Percentiles rank a stretch among this genome's conserved stretches.
phyloP scores from a whole-genome alignment of 2,797 vertebrate genomes.

The Syndactyla subalaris region DNA sequence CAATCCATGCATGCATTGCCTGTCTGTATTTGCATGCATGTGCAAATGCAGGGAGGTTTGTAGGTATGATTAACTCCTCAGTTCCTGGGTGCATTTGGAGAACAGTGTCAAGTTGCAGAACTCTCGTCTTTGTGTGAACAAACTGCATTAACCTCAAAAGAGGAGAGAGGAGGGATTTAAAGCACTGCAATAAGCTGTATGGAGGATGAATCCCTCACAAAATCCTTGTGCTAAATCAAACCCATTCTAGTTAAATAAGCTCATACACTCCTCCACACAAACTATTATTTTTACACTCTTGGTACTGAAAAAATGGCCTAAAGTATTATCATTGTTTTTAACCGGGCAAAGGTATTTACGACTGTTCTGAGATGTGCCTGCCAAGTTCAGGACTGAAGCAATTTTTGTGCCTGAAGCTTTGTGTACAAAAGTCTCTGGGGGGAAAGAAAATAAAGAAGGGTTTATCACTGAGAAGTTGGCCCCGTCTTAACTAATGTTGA shows the following conservation, averaged over 20 bases:
- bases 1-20: background rate
- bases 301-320: background rate
- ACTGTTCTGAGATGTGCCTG: background rate
- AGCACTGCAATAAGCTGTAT: background rate
- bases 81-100: background rate
- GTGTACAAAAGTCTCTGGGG: background rate
- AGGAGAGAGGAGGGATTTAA: conserved; percentile 4
- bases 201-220: background rate
- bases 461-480: conserved; percentile 3
- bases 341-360: background rate
- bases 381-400: background rate
- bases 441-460: background rate
- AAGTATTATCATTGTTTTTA: background rate
- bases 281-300: background rate
- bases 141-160: background rate
- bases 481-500: background rate
- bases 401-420: background rate
- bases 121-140: background rate
- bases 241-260: background rate
- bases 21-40: background rate
- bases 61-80: background rate
- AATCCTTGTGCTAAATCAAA: conserved; percentile 5
- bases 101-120: background rate
- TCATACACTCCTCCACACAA: background rate
- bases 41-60: background rate